Percentiles rank a stretch among this genome's conserved stretches.
These are phyloP conservation scores for Patella vulgata DNA, from an alignment of 1,140 invertebrate genomes.

Conservation along the genomic window DNA sequence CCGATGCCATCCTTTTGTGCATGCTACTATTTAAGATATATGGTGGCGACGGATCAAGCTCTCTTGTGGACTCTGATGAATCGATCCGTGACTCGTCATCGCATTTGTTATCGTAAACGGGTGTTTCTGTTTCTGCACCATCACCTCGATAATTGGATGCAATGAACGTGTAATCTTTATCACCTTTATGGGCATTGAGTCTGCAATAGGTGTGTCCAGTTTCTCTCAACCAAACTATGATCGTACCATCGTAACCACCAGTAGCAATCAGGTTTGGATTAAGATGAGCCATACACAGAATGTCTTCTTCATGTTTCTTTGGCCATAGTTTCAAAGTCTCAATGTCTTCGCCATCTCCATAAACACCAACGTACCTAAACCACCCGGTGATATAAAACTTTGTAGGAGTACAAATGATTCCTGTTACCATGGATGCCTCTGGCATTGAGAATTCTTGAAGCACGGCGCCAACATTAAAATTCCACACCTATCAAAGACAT, in stretches of 20 bases:
- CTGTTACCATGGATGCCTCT: conserved; percentile 31
- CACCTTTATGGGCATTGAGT: conserved; percentile 44
- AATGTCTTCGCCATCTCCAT: conserved; percentile 71
- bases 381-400: conserved; percentile 75
- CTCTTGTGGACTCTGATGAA: too few relatives aligned
- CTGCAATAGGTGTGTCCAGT: conserved; percentile 75
- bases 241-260: conserved; percentile 75
- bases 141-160: conserved; percentile 9
- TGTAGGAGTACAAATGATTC: conserved; percentile 23
- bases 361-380: conserved; percentile 77
- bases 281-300: conserved; percentile 71
- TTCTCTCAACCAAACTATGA: conserved; percentile 80
- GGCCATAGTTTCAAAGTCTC: conserved; percentile 72
- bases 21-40: too few relatives aligned
- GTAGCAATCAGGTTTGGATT: conserved; percentile 74
- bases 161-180: conserved; percentile 29
- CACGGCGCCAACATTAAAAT: conserved; percentile 78
- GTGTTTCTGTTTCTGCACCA: neutral
- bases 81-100: too few relatives aligned
- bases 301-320: conserved; percentile 76
- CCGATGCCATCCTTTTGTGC: too few relatives aligned
- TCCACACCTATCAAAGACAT: too few relatives aligned
- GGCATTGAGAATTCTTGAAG: conserved; percentile 66
- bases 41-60: too few relatives aligned
- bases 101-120: too few relatives aligned